These are phyloP conservation scores for Gobiocypris rarus DNA, from an alignment of 2,113 vertebrate species.

Conservation along the genomic window DNA sequence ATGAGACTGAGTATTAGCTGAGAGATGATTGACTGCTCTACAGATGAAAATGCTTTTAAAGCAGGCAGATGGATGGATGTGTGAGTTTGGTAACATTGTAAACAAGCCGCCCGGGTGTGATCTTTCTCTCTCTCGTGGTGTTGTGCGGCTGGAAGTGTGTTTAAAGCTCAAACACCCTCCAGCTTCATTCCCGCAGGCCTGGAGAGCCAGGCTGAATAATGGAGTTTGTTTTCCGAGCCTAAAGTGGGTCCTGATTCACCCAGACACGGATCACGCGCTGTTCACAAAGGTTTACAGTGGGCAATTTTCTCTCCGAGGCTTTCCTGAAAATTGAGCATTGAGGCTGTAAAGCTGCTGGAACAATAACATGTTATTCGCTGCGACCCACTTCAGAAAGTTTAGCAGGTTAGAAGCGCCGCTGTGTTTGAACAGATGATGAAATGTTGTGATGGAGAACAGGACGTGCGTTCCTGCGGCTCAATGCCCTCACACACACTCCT, in stretches of 20 bases:
- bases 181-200: too few relatives aligned
- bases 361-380: conserved; percentile 36
- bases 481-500: too few relatives aligned
- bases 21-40: neutral
- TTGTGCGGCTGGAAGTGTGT: neutral
- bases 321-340: conserved; percentile 4
- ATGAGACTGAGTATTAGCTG: too few relatives aligned
- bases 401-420: neutral
- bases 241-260: neutral
- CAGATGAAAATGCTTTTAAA: neutral
- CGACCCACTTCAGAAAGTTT: neutral
- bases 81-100: neutral
- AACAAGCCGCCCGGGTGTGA: neutral
- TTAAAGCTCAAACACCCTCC: neutral
- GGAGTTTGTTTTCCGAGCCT: conserved; percentile 32
- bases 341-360: conserved; percentile 15
- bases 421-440: neutral
- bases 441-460: neutral
- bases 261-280: neutral
- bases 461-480: neutral
- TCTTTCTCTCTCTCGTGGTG: neutral
- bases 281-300: conserved; percentile 3
- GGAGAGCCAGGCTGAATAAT: conserved; percentile 21
- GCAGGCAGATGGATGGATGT: too few relatives aligned
- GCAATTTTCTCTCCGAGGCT: conserved; percentile 7